These are phyloP conservation scores for Hermaeophaga mercurialis DNA, from an alignment of 2,888 invertebrate genomes.

Conservation along the genomic window DNA sequence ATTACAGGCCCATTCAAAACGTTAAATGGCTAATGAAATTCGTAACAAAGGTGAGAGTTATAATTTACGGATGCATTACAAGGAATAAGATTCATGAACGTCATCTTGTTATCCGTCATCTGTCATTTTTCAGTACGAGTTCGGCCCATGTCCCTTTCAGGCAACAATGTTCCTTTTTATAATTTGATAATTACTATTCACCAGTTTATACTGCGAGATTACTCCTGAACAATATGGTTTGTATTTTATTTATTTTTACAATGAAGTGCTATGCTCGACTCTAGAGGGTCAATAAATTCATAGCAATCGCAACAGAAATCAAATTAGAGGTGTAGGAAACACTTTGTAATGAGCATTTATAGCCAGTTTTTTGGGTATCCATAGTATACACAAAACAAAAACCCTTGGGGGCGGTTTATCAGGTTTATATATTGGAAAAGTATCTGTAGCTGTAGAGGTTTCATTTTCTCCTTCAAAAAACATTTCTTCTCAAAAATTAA, in stretches of 20 bases:
- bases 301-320: neutral
- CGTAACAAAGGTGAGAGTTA: constrained; percentile 14
- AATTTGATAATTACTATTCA: constrained; percentile 38
- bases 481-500: too few species aligned
- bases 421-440: too few species aligned
- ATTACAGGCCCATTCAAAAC: constrained; percentile 18
- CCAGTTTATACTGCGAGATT: constrained; percentile 24
- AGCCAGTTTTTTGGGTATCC: too few species aligned
- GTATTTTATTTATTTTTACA: constrained; percentile 1
- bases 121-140: constrained; percentile 13
- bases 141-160: constrained; percentile 27
- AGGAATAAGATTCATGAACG: constrained; percentile 16
- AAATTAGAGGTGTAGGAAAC: neutral
- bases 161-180: constrained; percentile 34
- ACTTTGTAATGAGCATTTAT: too few species aligned
- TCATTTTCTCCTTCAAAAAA: too few species aligned
- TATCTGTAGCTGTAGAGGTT: too few species aligned
- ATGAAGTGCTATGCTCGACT: constrained; percentile 3
- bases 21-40: constrained; percentile 20
- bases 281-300: neutral
- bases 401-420: too few species aligned
- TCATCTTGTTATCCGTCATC: constrained; percentile 18
- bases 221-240: constrained; percentile 25
- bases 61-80: constrained; percentile 19
- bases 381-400: too few species aligned